Evolutionary conservation across 2,113 vertebrate species (phyloP), one percentile per base, ranked within the genome.

Genomic region (Cavia aperea): DNA sequence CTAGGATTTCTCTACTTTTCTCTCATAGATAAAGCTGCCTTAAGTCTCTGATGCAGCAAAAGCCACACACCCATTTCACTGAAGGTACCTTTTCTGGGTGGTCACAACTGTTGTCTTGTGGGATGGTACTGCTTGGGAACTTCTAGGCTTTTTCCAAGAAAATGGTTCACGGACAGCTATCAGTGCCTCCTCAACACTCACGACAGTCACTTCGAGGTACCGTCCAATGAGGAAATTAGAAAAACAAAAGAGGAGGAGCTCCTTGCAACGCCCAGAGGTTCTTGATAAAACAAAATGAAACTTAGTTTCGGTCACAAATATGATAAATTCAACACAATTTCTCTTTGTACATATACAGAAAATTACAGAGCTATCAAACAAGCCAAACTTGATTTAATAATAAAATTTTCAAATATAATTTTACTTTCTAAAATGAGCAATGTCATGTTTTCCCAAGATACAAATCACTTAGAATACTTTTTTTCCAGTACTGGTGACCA

Each of bases 161-260:
- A 97, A 98, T 0, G 96, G 96, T 11, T 96, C 81, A 1, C 91
- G 95, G 36, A 98, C 97, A 70, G 97, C 97, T 89, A 99, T 95
- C 23, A 98, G 93, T 2, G 81, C 95, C 96, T 99, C 98, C 88
- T 98, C 98, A 4, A 96, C 93, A 72, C 96, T 98, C 68, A 93
- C 93, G 43, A 99, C 98, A 0, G 88, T 97, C 83, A 98, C 98
- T 94, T 99, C 98, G 70, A 99, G 95, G 93, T 97, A 97, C 85
- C 98, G 98, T 92, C 98, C 98, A 2, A 99, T 98, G 95, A 98
- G 97, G 97, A 99, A 99, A 62, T 97, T 96, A 60, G 98, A 97
- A 96, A 99, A 99, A 86, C 98, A 98, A 87, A 99, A 97, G 92
- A 99, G 95, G 12, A 99, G 97, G 36, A 99, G 98, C 89, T 99